Percentiles rank a stretch among this genome's conserved stretches.
Conservation (phyloP, 2,113 vertebrate genomes). For the Dolichotis patagonum region DNA sequence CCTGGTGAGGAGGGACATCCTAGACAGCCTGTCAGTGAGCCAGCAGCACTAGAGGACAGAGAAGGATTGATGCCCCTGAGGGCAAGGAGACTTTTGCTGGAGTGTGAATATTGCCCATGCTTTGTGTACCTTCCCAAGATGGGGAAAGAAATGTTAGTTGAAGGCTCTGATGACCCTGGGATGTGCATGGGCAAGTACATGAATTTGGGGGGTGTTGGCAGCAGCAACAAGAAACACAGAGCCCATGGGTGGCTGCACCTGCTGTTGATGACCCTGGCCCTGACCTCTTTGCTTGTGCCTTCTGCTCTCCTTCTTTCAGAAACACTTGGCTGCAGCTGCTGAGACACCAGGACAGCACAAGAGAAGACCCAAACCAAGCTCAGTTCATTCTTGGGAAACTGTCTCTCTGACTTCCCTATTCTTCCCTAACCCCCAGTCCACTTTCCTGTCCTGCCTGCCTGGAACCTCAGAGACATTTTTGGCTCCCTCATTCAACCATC, state of each 20-base stretch:
- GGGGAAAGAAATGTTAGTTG: neutral
- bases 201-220: neutral
- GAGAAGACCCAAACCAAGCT: neutral
- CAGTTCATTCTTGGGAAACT: neutral
- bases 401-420: neutral
- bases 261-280: neutral
- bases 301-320: neutral
- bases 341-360: neutral
- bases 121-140: neutral
- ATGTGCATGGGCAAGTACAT: neutral
- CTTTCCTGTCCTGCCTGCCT: neutral
- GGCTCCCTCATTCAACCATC: neutral
- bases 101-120: neutral
- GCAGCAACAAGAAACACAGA: neutral
- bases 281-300: neutral
- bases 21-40: neutral
- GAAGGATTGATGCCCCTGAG: neutral
- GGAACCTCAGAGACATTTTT: neutral
- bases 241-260: rapidly evolving
- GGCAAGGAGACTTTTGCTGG: neutral
- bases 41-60: neutral
- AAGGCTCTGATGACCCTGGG: neutral
- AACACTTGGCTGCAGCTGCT: neutral
- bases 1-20: neutral
- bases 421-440: too few species aligned